A percentile compares a stretch with the other conserved stretches of the same genome.
Evolutionary conservation across 2,888 invertebrate species (phyloP).

Genomic region (Chaetogeoica ovagalla): DNA sequence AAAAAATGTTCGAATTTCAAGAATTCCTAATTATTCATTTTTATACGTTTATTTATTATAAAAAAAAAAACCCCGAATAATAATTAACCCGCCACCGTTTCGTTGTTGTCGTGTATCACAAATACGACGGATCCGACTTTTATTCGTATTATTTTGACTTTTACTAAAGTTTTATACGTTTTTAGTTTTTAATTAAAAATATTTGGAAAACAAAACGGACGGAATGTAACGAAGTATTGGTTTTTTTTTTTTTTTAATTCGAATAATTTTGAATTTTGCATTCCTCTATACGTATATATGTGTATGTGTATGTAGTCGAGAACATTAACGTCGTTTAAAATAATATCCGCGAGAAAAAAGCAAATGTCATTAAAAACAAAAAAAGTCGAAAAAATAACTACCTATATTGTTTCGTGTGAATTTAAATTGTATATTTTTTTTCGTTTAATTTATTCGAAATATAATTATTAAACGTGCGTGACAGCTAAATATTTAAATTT

Average conservation of each 20-base stretch:
- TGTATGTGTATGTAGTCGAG: not conserved
- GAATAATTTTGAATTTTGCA: constrained; percentile 1
- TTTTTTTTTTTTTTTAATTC: not conserved
- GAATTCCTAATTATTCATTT: no score
- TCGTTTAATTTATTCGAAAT: not conserved
- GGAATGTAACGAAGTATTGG: not conserved
- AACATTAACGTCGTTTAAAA: not conserved
- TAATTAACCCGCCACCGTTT: no score
- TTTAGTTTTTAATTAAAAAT: constrained; percentile 5
- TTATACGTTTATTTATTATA: no score
- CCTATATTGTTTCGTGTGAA: not conserved
- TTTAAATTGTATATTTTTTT: not conserved
- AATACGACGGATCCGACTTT: no score
- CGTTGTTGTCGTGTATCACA: no score
- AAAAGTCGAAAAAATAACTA: not conserved
- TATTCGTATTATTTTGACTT: not conserved
- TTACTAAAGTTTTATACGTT: not conserved
- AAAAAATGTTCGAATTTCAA: no score
- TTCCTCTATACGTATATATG: not conserved
- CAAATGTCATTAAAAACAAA: not conserved
- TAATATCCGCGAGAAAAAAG: not conserved
- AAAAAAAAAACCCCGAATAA: no score
- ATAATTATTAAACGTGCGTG: not conserved
- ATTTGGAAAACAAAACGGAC: not conserved
- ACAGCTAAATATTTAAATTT: not conserved